A percentile compares a stretch with the other conserved stretches of the same genome.
Evolutionary conservation across 2,888 invertebrate genomes (phyloP).

Genomic region (Teinopalpus imperialis): DNA sequence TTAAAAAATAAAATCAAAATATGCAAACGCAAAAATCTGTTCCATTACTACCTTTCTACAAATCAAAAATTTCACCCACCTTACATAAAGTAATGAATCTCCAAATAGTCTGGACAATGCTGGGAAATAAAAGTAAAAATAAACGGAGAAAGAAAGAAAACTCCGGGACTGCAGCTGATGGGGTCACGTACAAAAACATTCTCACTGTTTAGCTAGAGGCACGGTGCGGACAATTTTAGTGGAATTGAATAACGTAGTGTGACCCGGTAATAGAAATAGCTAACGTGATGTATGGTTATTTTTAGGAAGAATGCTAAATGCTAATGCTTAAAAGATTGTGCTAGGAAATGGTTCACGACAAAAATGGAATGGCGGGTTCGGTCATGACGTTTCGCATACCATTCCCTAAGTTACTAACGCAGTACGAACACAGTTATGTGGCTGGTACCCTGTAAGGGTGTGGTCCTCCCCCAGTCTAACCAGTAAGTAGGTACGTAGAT

Average conservation of each 20-base stretch:
- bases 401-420: too few species aligned
- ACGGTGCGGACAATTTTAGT: slow-evolving; percentile 50
- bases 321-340: too few species aligned
- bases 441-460: too few species aligned
- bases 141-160: slow-evolving; percentile 47
- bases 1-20: too few species aligned
- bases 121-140: slow-evolving; percentile 50
- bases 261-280: slow-evolving; percentile 6
- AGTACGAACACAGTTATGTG: too few species aligned
- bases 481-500: too few species aligned
- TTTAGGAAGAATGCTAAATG: too few species aligned
- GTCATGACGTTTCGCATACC: too few species aligned
- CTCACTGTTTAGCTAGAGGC: slow-evolving; percentile 66
- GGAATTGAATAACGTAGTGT: slow-evolving; percentile 42
- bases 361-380: too few species aligned
- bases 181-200: slow-evolving; percentile 73
- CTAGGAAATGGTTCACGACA: too few species aligned
- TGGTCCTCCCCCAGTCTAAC: too few species aligned
- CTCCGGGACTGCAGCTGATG: slow-evolving; percentile 54
- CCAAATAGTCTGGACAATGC: slow-evolving; percentile 51
- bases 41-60: slow-evolving; percentile 5
- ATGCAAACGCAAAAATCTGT: neutral
- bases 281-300: neutral
- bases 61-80: slow-evolving; percentile 6
- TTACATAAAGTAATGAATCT: slow-evolving; percentile 26